phyloP scores from a whole-genome alignment of 2,888 invertebrate genomes.

The Tenthredo amoena region DNA sequence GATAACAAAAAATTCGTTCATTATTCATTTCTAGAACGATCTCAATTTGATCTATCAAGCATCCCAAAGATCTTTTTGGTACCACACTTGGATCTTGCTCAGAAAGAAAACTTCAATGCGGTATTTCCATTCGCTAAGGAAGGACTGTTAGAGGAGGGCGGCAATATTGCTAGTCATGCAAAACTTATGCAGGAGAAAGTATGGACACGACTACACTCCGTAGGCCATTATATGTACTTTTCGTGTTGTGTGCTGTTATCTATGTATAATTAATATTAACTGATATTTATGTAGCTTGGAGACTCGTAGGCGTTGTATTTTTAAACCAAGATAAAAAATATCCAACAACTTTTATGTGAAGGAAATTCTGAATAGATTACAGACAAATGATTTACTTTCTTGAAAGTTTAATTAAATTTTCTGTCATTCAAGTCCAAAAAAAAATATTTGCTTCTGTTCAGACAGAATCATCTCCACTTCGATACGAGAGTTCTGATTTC shows the following conservation, averaged over 20 bases:
- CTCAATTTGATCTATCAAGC: conserved; percentile 81
- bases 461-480: neutral
- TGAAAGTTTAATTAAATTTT: conserved; percentile 47
- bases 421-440: neutral
- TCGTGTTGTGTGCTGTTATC: conserved; percentile 45
- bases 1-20: neutral
- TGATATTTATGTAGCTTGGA: neutral
- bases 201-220: conserved; percentile 56
- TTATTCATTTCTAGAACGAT: conserved; percentile 75
- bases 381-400: neutral
- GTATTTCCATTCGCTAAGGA: conserved; percentile 87
- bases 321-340: neutral
- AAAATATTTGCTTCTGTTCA: neutral
- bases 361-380: neutral
- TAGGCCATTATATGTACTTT: conserved; percentile 50
- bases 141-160: conserved; percentile 79
- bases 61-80: conserved; percentile 93
- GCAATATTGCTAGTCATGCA: conserved; percentile 73
- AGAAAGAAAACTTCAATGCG: conserved; percentile 89
- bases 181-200: conserved; percentile 91
- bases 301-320: neutral
- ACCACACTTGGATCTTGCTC: conserved; percentile 88
- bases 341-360: neutral
- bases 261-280: conserved; percentile 21
- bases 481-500: neutral